phyloP scores from a whole-genome alignment of 2,888 invertebrate species.

The Tetanocera ferruginea region DNA sequence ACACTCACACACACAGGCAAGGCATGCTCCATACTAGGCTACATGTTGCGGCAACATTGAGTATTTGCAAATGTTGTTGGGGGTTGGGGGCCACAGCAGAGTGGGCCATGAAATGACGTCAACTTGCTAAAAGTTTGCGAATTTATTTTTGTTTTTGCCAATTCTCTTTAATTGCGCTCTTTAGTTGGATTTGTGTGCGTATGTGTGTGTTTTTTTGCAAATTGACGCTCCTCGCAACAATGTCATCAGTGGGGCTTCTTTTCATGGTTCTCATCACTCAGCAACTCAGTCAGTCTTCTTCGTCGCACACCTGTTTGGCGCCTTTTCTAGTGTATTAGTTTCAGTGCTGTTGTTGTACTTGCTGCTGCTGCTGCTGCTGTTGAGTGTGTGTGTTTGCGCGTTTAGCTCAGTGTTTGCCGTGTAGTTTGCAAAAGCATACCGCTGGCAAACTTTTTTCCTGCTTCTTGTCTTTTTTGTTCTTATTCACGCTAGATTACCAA shows the following conservation, averaged over 20 bases:
- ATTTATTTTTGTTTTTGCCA: not conserved
- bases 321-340: slow-evolving; percentile 30
- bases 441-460: slow-evolving; percentile 6
- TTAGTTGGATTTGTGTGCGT: not conserved
- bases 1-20: not conserved
- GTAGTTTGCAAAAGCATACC: slow-evolving; percentile 12
- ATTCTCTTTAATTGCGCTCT: slow-evolving; percentile 13
- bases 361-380: not conserved
- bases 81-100: too few relatives aligned
- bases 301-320: slow-evolving; percentile 53
- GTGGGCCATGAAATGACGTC: not conserved
- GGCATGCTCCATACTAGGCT: not conserved
- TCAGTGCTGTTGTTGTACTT: not conserved
- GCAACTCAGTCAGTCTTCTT: slow-evolving; percentile 12
- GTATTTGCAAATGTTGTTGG: slow-evolving; percentile 6
- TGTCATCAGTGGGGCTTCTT: not conserved
- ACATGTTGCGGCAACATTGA: not conserved
- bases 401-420: slow-evolving; percentile 10
- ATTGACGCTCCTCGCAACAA: not conserved
- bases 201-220: not conserved
- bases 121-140: not conserved
- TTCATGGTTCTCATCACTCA: too few relatives aligned
- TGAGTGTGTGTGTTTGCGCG: not conserved
- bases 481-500: not conserved
- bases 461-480: not conserved